A percentile compares a stretch with the other conserved stretches of the same genome.
Conservation (phyloP, 30 jellyfish, hydroid and myxozoan species). For the Morbakka virulenta region DNA sequence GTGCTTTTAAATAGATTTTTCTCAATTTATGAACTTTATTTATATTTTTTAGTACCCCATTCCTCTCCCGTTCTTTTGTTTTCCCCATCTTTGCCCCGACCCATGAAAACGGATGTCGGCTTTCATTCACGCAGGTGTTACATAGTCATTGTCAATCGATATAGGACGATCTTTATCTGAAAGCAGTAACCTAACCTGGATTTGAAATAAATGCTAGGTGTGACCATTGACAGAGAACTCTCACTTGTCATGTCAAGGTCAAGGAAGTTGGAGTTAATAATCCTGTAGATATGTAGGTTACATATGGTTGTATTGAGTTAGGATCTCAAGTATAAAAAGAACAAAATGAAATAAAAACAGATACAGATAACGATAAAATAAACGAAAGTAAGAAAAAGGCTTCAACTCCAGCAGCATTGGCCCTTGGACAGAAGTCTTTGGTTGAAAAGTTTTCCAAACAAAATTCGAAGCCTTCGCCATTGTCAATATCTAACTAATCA, state of each 20-base stretch:
- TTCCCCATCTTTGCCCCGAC: neutral
- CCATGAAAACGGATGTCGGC: neutral
- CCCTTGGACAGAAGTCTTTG: slow-evolving; percentile 46
- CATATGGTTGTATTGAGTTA: neutral
- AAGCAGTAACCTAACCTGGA: neutral
- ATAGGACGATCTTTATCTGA: neutral
- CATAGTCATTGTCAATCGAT: neutral
- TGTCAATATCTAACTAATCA: neutral
- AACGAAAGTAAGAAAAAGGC: slow-evolving; percentile 26
- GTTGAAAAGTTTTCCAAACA: slow-evolving; percentile 46
- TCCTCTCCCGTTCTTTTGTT: neutral
- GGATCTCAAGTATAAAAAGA: neutral
- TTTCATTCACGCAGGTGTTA: neutral
- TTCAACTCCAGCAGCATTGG: slow-evolving; percentile 38
- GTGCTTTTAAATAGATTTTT: neutral
- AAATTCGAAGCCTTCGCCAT: slow-evolving; percentile 27
- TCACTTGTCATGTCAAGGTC: neutral
- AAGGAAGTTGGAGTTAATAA: neutral
- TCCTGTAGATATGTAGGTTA: neutral
- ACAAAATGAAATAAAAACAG: neutral
- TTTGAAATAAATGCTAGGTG: neutral
- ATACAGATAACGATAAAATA: neutral
- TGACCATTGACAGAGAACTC: neutral
- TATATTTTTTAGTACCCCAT: neutral
- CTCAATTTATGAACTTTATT: neutral